phyloP scores from a whole-genome alignment of 2,888 invertebrate genomes.

The Lasioglossum lativentre region DNA sequence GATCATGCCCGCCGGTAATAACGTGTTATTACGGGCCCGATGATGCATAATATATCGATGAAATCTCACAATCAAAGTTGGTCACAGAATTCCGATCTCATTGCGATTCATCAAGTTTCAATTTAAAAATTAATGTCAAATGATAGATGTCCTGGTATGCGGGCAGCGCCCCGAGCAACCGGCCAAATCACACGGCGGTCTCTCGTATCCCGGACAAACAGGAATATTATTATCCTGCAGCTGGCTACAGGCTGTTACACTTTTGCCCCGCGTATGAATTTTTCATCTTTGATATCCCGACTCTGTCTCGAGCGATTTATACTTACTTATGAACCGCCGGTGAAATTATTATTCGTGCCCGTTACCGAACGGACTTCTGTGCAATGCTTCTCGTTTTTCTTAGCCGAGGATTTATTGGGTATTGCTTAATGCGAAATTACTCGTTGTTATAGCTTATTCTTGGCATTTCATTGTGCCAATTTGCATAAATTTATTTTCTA shows the following conservation, averaged over 20 bases:
- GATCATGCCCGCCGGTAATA: neutral
- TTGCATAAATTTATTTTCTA: neutral
- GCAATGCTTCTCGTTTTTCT: neutral
- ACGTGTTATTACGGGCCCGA: neutral
- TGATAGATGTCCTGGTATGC: slow-evolving; percentile 65
- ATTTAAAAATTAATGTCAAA: slow-evolving; percentile 58
- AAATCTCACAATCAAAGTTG: neutral
- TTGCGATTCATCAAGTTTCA: slow-evolving; percentile 54
- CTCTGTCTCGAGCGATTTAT: neutral
- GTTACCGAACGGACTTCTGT: neutral
- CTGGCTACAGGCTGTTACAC: slow-evolving; percentile 32
- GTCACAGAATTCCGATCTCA: slow-evolving; percentile 17
- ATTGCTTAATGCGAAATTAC: neutral
- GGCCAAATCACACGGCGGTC: slow-evolving; percentile 66
- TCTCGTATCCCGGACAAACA: slow-evolving; percentile 53
- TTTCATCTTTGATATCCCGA: neutral
- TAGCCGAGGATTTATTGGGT: neutral
- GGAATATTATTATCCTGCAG: slow-evolving; percentile 57
- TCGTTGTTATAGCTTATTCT: neutral
- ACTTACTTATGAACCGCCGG: neutral
- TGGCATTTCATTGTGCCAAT: neutral
- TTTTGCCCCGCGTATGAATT: slow-evolving; percentile 20
- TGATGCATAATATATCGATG: neutral
- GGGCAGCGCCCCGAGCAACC: slow-evolving; percentile 55
- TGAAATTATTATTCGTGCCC: slow-evolving; percentile 3